phyloP scores from a whole-genome alignment of 2,113 vertebrate genomes.

The Procavia capensis region DNA sequence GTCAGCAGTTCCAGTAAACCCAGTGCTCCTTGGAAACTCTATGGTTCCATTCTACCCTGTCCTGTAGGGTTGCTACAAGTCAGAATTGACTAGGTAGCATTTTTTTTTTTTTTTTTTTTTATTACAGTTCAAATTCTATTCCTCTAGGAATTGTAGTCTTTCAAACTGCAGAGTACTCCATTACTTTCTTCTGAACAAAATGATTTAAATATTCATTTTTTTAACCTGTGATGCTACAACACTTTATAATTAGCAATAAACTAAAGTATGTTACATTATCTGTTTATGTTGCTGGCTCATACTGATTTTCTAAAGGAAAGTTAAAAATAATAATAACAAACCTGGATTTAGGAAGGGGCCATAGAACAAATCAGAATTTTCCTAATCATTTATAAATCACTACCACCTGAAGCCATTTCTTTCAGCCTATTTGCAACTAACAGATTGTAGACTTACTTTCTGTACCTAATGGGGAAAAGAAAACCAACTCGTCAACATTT shows the following conservation, averaged over 20 bases:
- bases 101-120: too few relatives aligned
- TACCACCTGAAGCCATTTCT: not conserved
- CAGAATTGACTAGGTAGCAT: too few relatives aligned
- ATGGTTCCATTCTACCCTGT: too few relatives aligned
- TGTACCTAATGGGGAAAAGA: constrained; percentile 54
- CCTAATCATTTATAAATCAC: not conserved
- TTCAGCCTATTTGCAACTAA: not conserved
- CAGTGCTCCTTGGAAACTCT: too few relatives aligned
- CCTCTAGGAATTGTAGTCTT: accelerated
- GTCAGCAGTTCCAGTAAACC: too few relatives aligned
- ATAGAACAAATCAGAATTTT: not conserved
- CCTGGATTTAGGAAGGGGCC: not conserved
- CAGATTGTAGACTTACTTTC: not conserved
- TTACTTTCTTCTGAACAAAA: not conserved
- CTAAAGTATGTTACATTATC: accelerated
- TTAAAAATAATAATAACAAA: not conserved
- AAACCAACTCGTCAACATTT: not conserved
- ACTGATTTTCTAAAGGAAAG: not conserved
- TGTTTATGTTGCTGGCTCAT: accelerated
- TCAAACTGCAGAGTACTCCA: accelerated
- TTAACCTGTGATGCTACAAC: accelerated
- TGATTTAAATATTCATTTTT: accelerated
- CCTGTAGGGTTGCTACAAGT: too few relatives aligned
- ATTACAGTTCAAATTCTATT: accelerated
- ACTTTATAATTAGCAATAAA: accelerated